Evolutionary conservation across 2,113 vertebrate genomes (phyloP), one percentile per base, ranked within the genome.

Genomic region (Bolborhynchus lineola): DNA sequence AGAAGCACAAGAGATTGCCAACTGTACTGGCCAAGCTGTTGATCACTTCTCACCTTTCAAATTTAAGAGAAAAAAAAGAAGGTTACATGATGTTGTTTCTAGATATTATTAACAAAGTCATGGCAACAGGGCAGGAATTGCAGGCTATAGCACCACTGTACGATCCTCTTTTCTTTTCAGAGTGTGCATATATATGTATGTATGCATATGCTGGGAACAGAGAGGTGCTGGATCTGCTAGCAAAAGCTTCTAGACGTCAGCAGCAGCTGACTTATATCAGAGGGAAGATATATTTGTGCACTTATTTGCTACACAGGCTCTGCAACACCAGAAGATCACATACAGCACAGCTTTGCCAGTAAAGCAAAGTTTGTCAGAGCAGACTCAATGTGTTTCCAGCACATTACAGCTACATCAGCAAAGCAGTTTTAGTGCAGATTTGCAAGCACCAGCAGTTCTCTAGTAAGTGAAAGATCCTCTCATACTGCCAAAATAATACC

Each of bases 401-500:
- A 88, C 1, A 1, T 80, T 71, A 47, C 69, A 88, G 93, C 88
- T 41, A 3, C 5, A 44, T 82, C 93, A 94, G 95, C 96, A 89
- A 52, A 92, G 33, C 1, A 17, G 0, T 14, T 86, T 71, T 47
- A 92, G 24, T 16, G 77, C 52, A 57, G 69, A 89, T 44, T 67
- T 95, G 95, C 93, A 94, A 83, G 86, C 37, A 90, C 57, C 23
- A 95, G 95, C 95, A 95, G 69, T 79, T 96, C 93, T 60, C 88
- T 31, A 68, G 20, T 9, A 91, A 91, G 74, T 65, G 74, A 95
- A 89, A 94, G 87, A 87, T 85, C 90, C 81, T 87, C 89, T 85
- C 77, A 35, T 10, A 28, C 44, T 72, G 89, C 74, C 87, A 86
- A 86, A 95, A 95, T 82, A 78, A 87, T 28, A 87, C 90, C 80